A percentile compares a stretch with the other conserved stretches of the same genome.
Evolutionary conservation across 2,888 invertebrate species (phyloP).

Genomic region (Mantis religiosa): DNA sequence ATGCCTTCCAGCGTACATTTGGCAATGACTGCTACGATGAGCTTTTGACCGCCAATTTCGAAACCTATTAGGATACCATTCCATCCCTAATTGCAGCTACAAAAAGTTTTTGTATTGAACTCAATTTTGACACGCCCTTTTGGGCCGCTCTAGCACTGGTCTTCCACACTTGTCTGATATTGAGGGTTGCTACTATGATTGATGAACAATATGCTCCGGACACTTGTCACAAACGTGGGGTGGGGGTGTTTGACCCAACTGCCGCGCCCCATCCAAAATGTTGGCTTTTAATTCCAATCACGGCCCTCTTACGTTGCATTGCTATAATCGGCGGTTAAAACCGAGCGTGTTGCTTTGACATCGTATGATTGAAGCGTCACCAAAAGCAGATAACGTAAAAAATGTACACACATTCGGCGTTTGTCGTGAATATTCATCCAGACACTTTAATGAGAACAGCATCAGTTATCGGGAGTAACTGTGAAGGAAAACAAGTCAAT

Average conservation of each 20-base stretch:
- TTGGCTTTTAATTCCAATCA: conserved; percentile 1
- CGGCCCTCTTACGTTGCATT: background rate
- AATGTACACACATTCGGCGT: background rate
- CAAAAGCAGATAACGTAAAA: background rate
- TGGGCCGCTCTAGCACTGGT: background rate
- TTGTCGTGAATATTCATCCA: background rate
- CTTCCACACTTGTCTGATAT: background rate
- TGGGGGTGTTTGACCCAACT: background rate
- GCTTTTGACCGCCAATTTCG: no score
- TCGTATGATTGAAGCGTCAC: background rate
- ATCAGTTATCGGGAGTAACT: no score
- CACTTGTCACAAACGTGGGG: conserved; percentile 6
- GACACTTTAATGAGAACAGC: background rate
- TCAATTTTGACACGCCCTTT: background rate
- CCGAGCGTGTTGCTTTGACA: background rate
- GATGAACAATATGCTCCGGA: conserved; percentile 1
- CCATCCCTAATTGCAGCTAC: no score
- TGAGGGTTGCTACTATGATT: conserved; percentile 7
- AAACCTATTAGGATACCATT: no score
- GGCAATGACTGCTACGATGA: no score
- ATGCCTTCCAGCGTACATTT: no score
- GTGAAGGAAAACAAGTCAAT: no score
- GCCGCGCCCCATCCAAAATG: background rate
- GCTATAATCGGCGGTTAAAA: background rate
- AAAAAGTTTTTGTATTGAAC: no score